These are phyloP conservation scores for Cantharis rustica DNA, from an alignment of 2,888 invertebrate genomes.

Conservation along the genomic window DNA sequence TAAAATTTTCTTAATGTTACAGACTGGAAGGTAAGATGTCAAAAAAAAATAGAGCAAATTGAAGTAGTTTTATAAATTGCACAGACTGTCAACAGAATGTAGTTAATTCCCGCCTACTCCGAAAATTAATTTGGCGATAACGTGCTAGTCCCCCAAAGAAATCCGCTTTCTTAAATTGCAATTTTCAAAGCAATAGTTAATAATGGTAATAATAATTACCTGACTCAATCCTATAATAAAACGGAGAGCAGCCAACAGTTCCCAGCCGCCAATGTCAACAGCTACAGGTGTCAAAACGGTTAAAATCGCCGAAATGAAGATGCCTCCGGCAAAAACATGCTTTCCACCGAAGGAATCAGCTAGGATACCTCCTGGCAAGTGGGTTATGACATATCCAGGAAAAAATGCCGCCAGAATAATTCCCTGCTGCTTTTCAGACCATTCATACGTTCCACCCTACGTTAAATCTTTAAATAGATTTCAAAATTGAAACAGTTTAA, in stretches of 20 bases:
- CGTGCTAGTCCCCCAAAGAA: too few species aligned
- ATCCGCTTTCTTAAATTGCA: too few species aligned
- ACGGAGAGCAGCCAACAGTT: conserved; percentile 70
- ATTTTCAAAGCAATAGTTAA: too few species aligned
- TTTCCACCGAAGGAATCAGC: conserved; percentile 82
- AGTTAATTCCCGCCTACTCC: too few species aligned
- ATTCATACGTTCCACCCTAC: conserved; percentile 54
- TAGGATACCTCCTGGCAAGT: conserved; percentile 76
- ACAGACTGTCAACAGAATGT: too few species aligned
- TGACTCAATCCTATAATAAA: conserved; percentile 68
- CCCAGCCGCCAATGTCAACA: conserved; percentile 66
- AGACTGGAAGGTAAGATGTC: too few species aligned
- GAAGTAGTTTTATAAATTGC: too few species aligned
- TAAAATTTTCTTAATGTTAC: conserved; percentile 58
- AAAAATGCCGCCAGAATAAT: conserved; percentile 79
- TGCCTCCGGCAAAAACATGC: conserved; percentile 75
- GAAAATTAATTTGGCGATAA: too few species aligned
- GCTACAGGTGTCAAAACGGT: conserved; percentile 76
- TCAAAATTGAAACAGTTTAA: neutral
- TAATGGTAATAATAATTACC: too few species aligned
- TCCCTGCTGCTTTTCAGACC: conserved; percentile 72
- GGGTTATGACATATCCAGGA: conserved; percentile 80
- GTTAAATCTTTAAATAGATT: neutral
- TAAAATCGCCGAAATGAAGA: conserved; percentile 75
- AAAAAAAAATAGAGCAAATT: too few species aligned